phyloP scores from a whole-genome alignment of 2,797 vertebrate species.

The Parauchenoglanis ngamensis region DNA sequence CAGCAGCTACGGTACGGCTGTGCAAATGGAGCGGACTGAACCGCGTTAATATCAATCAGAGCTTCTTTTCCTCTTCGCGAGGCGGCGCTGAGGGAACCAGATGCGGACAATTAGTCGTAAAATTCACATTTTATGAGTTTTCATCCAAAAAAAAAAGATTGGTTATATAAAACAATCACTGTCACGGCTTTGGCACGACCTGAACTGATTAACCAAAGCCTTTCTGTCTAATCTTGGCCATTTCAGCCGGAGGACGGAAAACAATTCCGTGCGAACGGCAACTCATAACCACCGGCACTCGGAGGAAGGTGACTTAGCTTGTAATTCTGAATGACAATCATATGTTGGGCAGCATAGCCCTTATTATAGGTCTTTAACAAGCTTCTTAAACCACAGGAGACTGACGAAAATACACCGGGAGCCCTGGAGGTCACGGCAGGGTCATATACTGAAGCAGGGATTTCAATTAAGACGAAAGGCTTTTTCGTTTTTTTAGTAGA shows the following conservation, averaged over 20 bases:
- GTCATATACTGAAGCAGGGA: not conserved
- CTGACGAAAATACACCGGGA: not conserved
- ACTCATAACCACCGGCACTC: conserved; percentile 59
- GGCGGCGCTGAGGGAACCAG: conserved; percentile 61
- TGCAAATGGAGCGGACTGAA: conserved; percentile 68
- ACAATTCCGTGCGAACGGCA: conserved; percentile 58
- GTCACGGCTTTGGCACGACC: not conserved
- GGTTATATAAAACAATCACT: conserved; percentile 23
- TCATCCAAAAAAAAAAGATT: no score
- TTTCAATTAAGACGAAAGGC: not conserved
- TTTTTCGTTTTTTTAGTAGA: no score
- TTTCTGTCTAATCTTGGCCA: conserved; percentile 67
- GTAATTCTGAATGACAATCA: conserved; percentile 72
- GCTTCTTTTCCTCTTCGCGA: conserved; percentile 66
- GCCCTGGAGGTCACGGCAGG: conserved; percentile 6
- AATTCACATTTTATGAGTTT: conserved; percentile 51
- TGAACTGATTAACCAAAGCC: conserved; percentile 39
- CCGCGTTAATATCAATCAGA: conserved; percentile 67
- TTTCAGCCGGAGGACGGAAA: conserved; percentile 60
- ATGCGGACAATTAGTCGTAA: conserved; percentile 66
- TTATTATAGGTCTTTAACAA: conserved; percentile 64
- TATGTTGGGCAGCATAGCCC: conserved; percentile 60
- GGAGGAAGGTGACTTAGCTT: conserved; percentile 64
- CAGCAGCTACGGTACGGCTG: conserved; percentile 51
- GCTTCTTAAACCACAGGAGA: conserved; percentile 20